Conservation (phyloP, 2,113 vertebrate species). For the Charadrius vociferus region DNA sequence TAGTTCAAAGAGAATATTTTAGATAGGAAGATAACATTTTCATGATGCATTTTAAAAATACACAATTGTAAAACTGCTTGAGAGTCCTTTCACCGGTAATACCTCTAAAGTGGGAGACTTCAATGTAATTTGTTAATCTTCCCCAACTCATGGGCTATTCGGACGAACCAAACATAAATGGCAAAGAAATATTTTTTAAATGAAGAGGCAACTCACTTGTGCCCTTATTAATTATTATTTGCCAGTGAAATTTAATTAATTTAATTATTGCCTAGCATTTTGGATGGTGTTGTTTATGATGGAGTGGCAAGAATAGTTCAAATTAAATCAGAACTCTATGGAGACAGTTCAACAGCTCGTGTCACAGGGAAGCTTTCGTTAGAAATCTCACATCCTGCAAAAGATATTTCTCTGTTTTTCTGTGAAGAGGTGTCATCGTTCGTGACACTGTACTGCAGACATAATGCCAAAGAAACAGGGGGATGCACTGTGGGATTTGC, state of each 20-base stretch:
- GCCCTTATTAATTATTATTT: constrained; percentile 45
- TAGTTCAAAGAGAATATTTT: constrained; percentile 25
- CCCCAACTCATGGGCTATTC: background rate
- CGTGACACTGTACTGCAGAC: background rate
- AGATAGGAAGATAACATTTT: constrained; percentile 10
- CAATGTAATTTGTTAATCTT: constrained; percentile 32
- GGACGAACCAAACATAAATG: background rate
- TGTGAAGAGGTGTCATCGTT: background rate
- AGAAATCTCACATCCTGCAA: background rate
- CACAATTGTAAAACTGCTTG: background rate
- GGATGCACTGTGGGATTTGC: constrained; percentile 15
- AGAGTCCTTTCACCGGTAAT: background rate
- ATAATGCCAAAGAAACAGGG: background rate
- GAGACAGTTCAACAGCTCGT: constrained; percentile 51
- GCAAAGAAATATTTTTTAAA: constrained; percentile 36
- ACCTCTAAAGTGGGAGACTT: background rate
- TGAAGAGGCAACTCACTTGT: constrained; percentile 5
- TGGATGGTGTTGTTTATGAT: background rate
- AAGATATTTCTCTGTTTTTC: constrained; percentile 16
- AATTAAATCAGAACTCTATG: background rate
- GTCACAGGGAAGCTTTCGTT: background rate
- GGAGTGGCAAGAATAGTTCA: background rate
- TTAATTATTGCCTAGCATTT: constrained; percentile 24
- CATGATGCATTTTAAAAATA: constrained; percentile 8
- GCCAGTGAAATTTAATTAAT: constrained; percentile 47